Conservation (phyloP, 2,888 invertebrate genomes). For the Teleogryllus oceanicus region DNA sequence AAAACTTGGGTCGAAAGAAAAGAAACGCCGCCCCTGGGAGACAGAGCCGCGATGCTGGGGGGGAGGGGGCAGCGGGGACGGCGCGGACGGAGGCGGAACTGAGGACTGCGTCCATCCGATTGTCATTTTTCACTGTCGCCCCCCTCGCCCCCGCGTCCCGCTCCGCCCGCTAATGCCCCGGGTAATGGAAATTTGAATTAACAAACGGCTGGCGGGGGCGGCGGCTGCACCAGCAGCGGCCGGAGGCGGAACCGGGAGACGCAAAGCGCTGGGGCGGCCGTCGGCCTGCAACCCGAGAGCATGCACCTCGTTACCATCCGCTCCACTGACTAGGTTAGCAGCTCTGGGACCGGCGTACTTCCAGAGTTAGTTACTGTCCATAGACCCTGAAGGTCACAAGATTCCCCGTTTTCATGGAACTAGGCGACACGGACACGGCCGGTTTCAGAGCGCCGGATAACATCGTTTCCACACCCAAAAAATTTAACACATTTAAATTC, state of each 20-base stretch:
- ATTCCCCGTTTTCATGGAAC: too few species aligned
- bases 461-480: too few species aligned
- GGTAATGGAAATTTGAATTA: conserved; percentile 9
- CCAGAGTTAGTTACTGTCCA: too few species aligned
- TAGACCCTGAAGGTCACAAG: too few species aligned
- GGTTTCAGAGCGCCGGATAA: too few species aligned
- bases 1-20: too few species aligned
- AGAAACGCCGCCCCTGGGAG: not conserved
- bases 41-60: not conserved
- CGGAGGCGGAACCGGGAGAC: not conserved
- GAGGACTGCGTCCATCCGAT: conserved; percentile 8
- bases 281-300: too few species aligned
- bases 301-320: too few species aligned
- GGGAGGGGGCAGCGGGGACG: not conserved
- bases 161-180: not conserved
- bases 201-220: not conserved
- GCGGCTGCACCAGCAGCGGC: not conserved
- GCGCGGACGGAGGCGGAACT: not conserved
- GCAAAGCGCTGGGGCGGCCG: not conserved
- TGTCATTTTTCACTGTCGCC: not conserved
- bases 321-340: too few species aligned
- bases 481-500: too few species aligned
- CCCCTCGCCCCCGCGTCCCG: not conserved
- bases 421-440: too few species aligned
- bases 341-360: too few species aligned